Conservation (phyloP, 30 jellyfish, hydroid and myxozoan genomes). For the Aurelia coerulea region DNA sequence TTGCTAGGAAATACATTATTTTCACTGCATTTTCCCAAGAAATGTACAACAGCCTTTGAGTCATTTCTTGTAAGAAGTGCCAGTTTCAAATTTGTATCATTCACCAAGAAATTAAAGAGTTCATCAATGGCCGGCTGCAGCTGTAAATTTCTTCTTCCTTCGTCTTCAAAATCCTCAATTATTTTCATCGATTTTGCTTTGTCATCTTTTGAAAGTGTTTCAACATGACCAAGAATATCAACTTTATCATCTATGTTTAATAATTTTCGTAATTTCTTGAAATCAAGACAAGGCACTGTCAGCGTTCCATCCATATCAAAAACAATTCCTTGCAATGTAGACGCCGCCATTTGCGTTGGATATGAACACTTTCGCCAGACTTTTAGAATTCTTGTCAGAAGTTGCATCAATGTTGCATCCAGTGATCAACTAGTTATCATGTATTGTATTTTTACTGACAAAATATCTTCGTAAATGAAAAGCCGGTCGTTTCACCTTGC, state of each 20-base stretch:
- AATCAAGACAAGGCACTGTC: conserved; percentile 90
- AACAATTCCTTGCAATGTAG: conserved; percentile 63
- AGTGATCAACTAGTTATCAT: too few relatives aligned
- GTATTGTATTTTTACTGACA: too few relatives aligned
- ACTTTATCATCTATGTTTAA: conserved; percentile 49
- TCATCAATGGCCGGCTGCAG: conserved; percentile 75
- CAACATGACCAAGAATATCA: conserved; percentile 81
- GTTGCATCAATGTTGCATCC: too few relatives aligned
- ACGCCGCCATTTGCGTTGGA: neutral
- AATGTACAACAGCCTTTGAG: conserved; percentile 70
- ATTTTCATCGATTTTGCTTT: conserved; percentile 55
- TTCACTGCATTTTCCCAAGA: conserved; percentile 54
- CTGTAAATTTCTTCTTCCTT: conserved; percentile 70
- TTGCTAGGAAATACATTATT: neutral
- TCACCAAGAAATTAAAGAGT: conserved; percentile 44
- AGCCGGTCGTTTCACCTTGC: too few relatives aligned
- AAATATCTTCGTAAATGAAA: too few relatives aligned
- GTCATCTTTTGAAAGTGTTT: conserved; percentile 47
- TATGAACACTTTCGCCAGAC: too few relatives aligned
- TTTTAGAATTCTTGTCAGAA: too few relatives aligned
- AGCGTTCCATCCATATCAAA: conserved; percentile 99
- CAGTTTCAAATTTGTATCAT: conserved; percentile 26
- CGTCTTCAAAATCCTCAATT: conserved; percentile 84
- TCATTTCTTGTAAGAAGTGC: conserved; percentile 89
- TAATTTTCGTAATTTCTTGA: conserved; percentile 48